phyloP scores from a whole-genome alignment of 1,140 invertebrate genomes.

The Metaphire vulgaris region DNA sequence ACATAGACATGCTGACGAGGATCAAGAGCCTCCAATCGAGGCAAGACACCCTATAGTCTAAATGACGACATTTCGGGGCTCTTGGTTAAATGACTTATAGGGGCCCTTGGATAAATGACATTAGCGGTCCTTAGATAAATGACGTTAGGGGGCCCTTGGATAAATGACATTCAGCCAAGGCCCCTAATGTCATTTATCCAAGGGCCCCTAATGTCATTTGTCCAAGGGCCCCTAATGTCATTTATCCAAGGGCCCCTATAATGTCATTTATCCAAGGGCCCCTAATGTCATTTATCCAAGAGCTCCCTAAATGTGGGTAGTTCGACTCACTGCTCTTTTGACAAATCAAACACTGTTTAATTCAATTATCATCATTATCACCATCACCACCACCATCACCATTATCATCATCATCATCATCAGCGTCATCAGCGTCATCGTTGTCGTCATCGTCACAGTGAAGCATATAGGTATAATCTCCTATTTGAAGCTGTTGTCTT shows the following conservation, averaged over 20 bases:
- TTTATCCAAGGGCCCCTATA: neutral
- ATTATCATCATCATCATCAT: too few species aligned
- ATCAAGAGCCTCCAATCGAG: slow-evolving; percentile 79
- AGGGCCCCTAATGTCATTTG: neutral
- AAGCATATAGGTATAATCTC: too few species aligned
- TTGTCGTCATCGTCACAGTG: too few species aligned
- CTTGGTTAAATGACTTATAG: neutral
- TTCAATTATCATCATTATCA: too few species aligned
- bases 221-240: neutral
- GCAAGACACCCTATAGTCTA: slow-evolving; percentile 58
- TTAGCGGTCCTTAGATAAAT: neutral
- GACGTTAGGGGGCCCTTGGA: neutral
- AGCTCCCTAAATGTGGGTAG: too few species aligned
- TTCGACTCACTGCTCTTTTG: too few species aligned
- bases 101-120: neutral
- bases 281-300: neutral
- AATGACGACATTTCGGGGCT: neutral
- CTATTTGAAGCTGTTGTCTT: too few species aligned
- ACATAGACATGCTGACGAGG: slow-evolving; percentile 78
- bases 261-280: neutral
- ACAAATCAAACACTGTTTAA: too few species aligned
- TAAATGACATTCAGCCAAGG: neutral
- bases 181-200: neutral
- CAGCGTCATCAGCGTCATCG: too few species aligned
- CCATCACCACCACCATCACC: too few species aligned